Percentiles rank a stretch among this genome's conserved stretches.
phyloP scores from a whole-genome alignment of 2,797 vertebrate genomes.

The Eurystomus glaucurus region DNA sequence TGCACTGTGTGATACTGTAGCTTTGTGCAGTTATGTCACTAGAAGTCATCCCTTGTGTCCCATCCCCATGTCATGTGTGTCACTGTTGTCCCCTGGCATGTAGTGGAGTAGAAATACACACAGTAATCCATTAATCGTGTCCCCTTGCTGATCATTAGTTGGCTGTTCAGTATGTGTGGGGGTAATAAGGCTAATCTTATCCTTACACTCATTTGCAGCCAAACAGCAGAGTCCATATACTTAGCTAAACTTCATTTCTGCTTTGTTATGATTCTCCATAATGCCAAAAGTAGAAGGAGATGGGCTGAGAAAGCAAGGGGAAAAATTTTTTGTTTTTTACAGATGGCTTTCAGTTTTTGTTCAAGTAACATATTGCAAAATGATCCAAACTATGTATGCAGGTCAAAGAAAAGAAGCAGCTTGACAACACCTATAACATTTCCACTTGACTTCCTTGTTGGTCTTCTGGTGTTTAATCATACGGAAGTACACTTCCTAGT shows the following conservation, averaged over 20 bases:
- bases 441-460: not conserved
- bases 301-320: not conserved
- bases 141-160: not conserved
- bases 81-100: rapidly evolving
- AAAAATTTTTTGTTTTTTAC: not conserved
- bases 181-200: not conserved
- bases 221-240: not conserved
- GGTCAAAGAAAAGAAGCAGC: not conserved
- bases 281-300: not conserved
- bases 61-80: rapidly evolving
- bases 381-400: not conserved
- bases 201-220: not conserved
- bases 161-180: not conserved
- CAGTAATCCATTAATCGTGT: not conserved
- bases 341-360: not conserved
- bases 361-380: not conserved
- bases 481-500: not conserved
- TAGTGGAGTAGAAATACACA: not conserved
- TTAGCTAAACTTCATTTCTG: too few relatives aligned
- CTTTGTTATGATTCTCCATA: not conserved
- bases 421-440: not conserved
- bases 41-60: rapidly evolving
- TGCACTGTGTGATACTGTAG: not conserved
- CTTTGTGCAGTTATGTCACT: not conserved
- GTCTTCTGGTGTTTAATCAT: not conserved